A percentile compares a stretch with the other conserved stretches of the same genome.
Conservation (phyloP, 2,113 vertebrate genomes). For the Lagopus muta region DNA sequence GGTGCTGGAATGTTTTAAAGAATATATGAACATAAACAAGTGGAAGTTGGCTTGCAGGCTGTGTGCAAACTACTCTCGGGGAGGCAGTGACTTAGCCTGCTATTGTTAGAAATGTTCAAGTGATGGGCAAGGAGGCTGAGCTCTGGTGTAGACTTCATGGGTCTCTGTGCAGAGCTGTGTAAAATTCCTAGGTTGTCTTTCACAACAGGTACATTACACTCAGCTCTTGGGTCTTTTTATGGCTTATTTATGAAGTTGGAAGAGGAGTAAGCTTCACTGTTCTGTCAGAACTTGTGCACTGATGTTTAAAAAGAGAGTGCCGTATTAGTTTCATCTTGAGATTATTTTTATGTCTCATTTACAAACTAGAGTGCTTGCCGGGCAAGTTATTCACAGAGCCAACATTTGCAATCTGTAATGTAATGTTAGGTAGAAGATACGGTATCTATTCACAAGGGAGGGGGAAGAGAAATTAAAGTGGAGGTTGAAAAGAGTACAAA, state of each 20-base stretch:
- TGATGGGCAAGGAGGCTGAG: background rate
- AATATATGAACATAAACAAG: background rate
- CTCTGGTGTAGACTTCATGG: background rate
- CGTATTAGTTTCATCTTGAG: background rate
- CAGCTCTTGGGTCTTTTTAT: background rate
- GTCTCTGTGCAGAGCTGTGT: accelerated
- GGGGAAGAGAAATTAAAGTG: background rate
- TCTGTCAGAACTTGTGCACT: background rate
- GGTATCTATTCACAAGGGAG: background rate
- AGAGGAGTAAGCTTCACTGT: background rate
- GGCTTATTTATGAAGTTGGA: background rate
- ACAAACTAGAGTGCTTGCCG: background rate
- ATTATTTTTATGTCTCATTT: background rate
- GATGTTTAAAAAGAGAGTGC: background rate
- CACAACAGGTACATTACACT: background rate
- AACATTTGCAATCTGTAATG: background rate
- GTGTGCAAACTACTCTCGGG: background rate
- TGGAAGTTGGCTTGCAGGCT: background rate
- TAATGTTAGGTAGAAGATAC: background rate
- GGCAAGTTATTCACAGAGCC: background rate
- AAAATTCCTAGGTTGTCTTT: background rate
- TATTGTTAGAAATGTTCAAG: background rate
- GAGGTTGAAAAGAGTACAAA: background rate
- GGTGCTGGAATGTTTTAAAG: background rate
- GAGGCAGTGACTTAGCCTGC: background rate